phyloP scores from a whole-genome alignment of 1,140 invertebrate genomes.

The Mercenaria mercenaria region DNA sequence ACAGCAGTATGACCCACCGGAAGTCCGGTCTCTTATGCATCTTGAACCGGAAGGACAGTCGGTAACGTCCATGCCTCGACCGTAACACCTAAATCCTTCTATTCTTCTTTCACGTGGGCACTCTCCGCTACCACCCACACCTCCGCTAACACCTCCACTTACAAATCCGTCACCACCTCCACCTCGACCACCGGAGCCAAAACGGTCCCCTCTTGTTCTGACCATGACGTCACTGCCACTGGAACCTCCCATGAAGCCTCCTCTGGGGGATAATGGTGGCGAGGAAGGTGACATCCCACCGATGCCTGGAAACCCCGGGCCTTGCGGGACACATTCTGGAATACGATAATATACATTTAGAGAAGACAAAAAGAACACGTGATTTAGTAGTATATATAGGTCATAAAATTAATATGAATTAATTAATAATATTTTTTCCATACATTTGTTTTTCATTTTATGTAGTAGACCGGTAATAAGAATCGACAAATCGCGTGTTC shows the following conservation, averaged over 20 bases:
- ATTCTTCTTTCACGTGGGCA: neutral
- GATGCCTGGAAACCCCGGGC: neutral
- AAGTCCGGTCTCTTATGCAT: neutral
- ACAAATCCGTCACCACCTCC: neutral
- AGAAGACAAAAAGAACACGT: no score
- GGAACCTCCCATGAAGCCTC: neutral
- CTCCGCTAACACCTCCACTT: neutral
- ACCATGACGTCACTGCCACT: neutral
- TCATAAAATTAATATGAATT: no score
- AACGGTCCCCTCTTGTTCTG: neutral
- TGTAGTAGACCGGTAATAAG: no score
- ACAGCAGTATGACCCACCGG: neutral
- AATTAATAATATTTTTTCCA: no score
- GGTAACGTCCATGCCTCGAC: neutral
- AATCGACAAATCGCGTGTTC: no score
- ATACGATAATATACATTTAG: no score
- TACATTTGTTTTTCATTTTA: no score
- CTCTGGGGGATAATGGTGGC: no score
- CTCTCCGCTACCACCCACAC: neutral
- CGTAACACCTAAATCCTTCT: neutral
- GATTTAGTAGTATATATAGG: no score
- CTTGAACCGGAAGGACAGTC: neutral
- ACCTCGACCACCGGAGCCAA: neutral
- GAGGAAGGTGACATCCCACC: no score
- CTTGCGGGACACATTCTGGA: neutral